Conservation (phyloP, 2,888 invertebrate species). For the Chelonus formosanus region DNA sequence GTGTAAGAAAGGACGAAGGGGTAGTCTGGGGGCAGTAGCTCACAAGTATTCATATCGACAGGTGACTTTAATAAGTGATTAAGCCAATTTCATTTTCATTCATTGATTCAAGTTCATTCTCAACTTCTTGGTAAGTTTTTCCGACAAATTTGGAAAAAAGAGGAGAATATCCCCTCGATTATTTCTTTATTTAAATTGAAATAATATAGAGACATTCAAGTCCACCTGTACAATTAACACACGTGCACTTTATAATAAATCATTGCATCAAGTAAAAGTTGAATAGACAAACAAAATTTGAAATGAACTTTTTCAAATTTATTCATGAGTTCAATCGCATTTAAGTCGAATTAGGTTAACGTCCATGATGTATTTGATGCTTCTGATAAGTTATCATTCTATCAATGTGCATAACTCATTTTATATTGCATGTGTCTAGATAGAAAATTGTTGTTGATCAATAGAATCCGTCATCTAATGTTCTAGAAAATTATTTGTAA, state of each 20-base stretch:
- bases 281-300: no score
- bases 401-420: constrained; percentile 27
- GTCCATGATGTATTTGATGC: constrained; percentile 11
- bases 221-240: not conserved
- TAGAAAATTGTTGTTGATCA: constrained; percentile 16
- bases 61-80: not conserved
- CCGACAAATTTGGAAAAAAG: no score
- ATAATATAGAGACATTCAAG: no score
- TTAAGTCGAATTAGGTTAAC: constrained; percentile 21
- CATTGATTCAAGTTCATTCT: not conserved
- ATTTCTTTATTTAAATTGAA: no score
- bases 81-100: not conserved
- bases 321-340: not conserved
- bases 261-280: no score
- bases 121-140: not conserved
- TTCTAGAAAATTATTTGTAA: not conserved
- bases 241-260: not conserved
- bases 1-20: constrained; percentile 7
- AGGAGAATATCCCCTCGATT: no score
- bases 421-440: constrained; percentile 20
- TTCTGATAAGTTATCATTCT: constrained; percentile 22
- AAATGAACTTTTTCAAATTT: not conserved
- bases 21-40: no score
- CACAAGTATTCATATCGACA: constrained; percentile 1
- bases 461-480: constrained; percentile 5